Base-by-base conservation (phyloP, 2,888 invertebrate species). In the Trichacis sp. region DNA sequence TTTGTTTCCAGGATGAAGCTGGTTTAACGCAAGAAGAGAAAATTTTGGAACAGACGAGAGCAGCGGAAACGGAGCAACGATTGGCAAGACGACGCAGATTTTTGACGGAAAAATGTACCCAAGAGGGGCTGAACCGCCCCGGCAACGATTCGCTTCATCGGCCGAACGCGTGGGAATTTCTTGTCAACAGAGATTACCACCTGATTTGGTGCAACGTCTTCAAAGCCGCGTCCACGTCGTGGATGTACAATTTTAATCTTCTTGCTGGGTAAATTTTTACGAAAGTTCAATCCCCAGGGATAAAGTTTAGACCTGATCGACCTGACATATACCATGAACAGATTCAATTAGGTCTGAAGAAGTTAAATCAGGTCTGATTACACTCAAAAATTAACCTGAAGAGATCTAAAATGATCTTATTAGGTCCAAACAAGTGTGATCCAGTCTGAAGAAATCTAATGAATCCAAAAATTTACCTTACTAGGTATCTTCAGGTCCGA, bases 211-310 rank as follows among this genome's bases (percentile, higher is more conserved):
- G 92, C 78, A 92, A 91, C 78, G 88, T 92, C 69, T 92, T 92
- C 78, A 92, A 92, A 85, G 91, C 91, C 30, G 91, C 91, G 8
- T 94, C 94, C n/a, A 93, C 94, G 14, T 94, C 94, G 0, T 95
- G 95, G 94, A 93, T 95, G 92, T 94, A 94, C 85, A 94, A 94
- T 85, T 94, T 95, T 85, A 94, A 94, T 84, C 85, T 93, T 52
- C 89, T 95, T 84, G 94, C 94, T 6, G 94, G 94, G 85, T 88
- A 84, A 72, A 59, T 19, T 19, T n/a, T n/a, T n/a, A n/a, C n/a
- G n/a, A n/a, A n/a, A n/a, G n/a, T n/a, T n/a, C n/a, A n/a, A n/a
- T n/a, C n/a, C n/a, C n/a, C n/a, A n/a, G n/a, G n/a, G n/a, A n/a
- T n/a, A n/a, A n/a, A n/a, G n/a, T n/a, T n/a, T n/a, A n/a, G n/a